Evolutionary conservation across 2,797 vertebrate species (phyloP), one percentile per base, ranked within the genome.

Genomic region (Hypotaenidia okinawae): DNA sequence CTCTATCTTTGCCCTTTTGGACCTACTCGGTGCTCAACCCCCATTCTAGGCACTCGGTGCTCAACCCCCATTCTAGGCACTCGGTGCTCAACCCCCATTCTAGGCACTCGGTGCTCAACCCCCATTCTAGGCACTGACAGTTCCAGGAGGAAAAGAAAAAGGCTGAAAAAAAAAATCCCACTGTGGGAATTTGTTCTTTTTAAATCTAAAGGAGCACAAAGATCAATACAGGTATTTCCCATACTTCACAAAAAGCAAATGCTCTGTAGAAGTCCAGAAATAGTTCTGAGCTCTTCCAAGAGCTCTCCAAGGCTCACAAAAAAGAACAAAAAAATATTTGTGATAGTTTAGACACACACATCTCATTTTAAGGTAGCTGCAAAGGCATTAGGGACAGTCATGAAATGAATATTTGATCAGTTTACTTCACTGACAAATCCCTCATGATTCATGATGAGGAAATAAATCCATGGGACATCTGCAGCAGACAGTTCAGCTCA

Each of bases 381-480:
- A 92, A 89, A 89, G 51, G 25, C 62, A 90, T 27, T 68, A 72
- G 16, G 14, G 59, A 84, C 69, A 27, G 86, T 39, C 52, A 69
- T 9, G 3, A 75, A 66, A 84, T 76, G 24, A 88, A 39, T 94
- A 93, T 90, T 87, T 93, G 10, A 92, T 68, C 35, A 76, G 62
- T 77, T 85, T 72, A 83, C 82, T 84, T 58, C 41, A 11, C 77
- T 90, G 80, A 93, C 82, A 94, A 92, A 94, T 77, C 82, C 72
- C 86, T 91, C 45, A 67, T 89, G 78, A 81, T 89, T 93, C 58
- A 57, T 68, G 89, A 89, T 57, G 77, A 80, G 76, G 61, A 77
- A 82, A 93, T 80, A 93, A 82, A 89, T 63, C 70, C 85, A 94
- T 41, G 39, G 61, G 55, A 92, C 88, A 93, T 81, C 85, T 93